Base-by-base conservation (phyloP, 2,888 invertebrate genomes). In the Seladonia tumulorum region DNA sequence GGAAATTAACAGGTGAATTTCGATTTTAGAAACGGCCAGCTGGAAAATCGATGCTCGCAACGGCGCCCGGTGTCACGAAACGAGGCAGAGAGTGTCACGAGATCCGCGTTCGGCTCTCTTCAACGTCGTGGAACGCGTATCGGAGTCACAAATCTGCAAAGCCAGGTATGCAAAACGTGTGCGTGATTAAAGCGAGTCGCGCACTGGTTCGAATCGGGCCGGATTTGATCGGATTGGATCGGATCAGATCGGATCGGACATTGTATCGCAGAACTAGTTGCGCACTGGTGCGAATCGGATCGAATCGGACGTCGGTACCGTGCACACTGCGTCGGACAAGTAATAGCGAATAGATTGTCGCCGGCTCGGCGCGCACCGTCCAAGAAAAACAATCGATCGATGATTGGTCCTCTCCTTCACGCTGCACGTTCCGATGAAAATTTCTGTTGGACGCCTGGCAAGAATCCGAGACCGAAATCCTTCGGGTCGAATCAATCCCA, bases 191-290 rank as follows among this genome's bases (percentile, higher is more conserved):
- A 86, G 78, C 73, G 79, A 86, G 86, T 81, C 82, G 86, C 86
- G 87, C 78, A 83, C 86, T 71, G 77, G 79, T 79, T 76, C 87
- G 86, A 88, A 88, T 87, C 85, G 87, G 87, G 68, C 82, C 81
- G 76, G 87, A 87, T 85, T 83, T 83, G 88, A 87, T 87, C 88
- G 72, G 87, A 88, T 88, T 80, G 85, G 81, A 88, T 87, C 86
- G 84, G 88, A 81, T 88, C 87, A 81, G 86, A 87, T 87, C 87
- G 83, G 87, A 86, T 86, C 81, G 74, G 87, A 87, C 87, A 86
- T 87, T 87, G 87, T 87, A 87, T 87, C 87, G 87, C 84, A 74
- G 87, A 83, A 84, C 87, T 87, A 87, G 87, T 87, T 87, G 87
- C 83, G 87, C 87, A 79, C 81, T 87, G 87, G 87, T 77, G 87